These are phyloP conservation scores for Lepus europaeus DNA, from an alignment of 2,113 vertebrate genomes.

Conservation along the genomic window DNA sequence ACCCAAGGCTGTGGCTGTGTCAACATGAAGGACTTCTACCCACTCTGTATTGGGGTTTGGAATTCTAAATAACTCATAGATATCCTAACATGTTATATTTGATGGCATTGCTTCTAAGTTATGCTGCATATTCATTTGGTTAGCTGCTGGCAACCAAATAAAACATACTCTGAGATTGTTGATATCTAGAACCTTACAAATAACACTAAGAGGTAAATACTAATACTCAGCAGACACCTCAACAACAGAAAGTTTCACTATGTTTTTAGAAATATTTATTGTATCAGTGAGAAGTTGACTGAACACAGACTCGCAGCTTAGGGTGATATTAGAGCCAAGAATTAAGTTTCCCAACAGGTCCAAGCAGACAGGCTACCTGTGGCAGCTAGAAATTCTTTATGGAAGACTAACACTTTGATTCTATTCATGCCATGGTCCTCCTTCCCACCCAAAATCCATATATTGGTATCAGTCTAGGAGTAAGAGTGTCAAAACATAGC, in stretches of 20 bases:
- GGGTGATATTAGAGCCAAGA: background rate
- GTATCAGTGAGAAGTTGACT: background rate
- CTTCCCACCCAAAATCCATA: slow-evolving; percentile 13
- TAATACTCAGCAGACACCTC: background rate
- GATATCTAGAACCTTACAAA: background rate
- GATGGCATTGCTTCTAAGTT: slow-evolving; percentile 15
- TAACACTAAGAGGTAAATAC: background rate
- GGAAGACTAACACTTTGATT: slow-evolving; percentile 29
- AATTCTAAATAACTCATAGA: slow-evolving; percentile 34
- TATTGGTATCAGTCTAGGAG: slow-evolving; percentile 48
- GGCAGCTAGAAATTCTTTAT: background rate
- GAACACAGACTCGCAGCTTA: background rate
- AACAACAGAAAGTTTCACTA: slow-evolving; percentile 3
- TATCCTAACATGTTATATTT: background rate
- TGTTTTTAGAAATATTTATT: slow-evolving; percentile 58
- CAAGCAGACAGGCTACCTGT: background rate
- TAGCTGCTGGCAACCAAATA: slow-evolving; percentile 50
- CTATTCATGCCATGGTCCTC: background rate
- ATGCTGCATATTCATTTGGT: background rate
- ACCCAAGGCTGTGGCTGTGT: slow-evolving; percentile 43
- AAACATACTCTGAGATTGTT: slow-evolving; percentile 32
- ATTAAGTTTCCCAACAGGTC: slow-evolving; percentile 4
- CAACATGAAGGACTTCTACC: background rate
- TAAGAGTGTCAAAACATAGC: slow-evolving; percentile 36
- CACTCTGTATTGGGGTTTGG: background rate